Evolutionary conservation across 1,140 invertebrate genomes (phyloP), one percentile per base, ranked within the genome.

Genomic region (Bombus waltoni): DNA sequence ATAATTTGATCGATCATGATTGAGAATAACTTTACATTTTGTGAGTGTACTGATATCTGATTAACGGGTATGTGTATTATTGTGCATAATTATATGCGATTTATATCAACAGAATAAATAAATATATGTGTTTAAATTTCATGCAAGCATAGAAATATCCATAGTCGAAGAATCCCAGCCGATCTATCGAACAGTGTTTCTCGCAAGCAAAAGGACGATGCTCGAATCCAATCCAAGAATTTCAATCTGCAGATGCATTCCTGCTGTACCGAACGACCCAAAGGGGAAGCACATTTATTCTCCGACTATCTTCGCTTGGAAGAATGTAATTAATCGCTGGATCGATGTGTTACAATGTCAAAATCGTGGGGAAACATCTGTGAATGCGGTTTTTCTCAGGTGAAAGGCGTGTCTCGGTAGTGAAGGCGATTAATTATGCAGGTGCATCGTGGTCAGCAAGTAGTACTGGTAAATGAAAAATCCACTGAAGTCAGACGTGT

Each of bases 401-500:
- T n/a, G 9, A 42, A 40, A 66, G 32, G 22, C 32, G 42, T 73
- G 40, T 81, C 10, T 83, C 80, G 35, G 68, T 66, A 57, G 79
- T 28, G 18, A 35, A 38, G 57, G 47, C 35, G 59, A 89, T 87
- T 44, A 66, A 80, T 89, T 62, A 72, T 81, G 82, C 35, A 84
- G 77, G 57, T 83, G 76, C 25, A 79, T 47, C 76, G 42, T 18
- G 65, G 68, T 38, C 42, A 76, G 79, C 59, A 72, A 82, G 75
- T 82, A 89, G 84, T 65, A 80, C 40, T 42, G 71, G 83, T 86
- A 86, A 86, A 88, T 89, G 76, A 89, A 89, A 89, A 89, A 83
- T 89, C 80, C 44, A 83, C 85, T 77, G 40, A 47, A 76, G 53
- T 42, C 70, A 57, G 79, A 89, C 77, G 59, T 62, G 53, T 35